Conservation (phyloP, 1,140 invertebrate genomes). For the Euwallacea similis region DNA sequence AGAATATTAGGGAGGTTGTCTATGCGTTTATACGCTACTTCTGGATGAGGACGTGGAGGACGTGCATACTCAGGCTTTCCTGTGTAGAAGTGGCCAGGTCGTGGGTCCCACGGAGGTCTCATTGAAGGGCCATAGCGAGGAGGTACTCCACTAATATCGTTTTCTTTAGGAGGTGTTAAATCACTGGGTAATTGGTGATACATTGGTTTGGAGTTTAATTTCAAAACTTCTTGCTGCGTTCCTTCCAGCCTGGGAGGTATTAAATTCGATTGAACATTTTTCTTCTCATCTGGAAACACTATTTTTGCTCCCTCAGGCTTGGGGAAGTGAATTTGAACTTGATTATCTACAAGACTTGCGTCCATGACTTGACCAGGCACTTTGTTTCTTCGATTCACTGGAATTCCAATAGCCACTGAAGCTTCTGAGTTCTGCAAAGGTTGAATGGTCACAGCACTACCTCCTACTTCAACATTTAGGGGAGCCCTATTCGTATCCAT, state of each 20-base stretch:
- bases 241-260: slow-evolving; percentile 31
- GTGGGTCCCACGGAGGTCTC: slow-evolving; percentile 52
- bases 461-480: slow-evolving; percentile 28
- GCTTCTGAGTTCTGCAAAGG: slow-evolving; percentile 50
- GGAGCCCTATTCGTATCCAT: not conserved
- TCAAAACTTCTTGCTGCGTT: slow-evolving; percentile 45
- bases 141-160: slow-evolving; percentile 35
- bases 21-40: slow-evolving; percentile 50
- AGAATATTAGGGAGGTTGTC: slow-evolving; percentile 67
- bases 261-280: slow-evolving; percentile 23
- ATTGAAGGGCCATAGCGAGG: slow-evolving; percentile 26
- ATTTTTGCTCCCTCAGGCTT: slow-evolving; percentile 45
- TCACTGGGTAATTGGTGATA: slow-evolving; percentile 52
- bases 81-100: slow-evolving; percentile 52
- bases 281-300: slow-evolving; percentile 51
- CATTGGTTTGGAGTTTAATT: slow-evolving; percentile 53
- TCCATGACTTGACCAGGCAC: slow-evolving; percentile 52
- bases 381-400: slow-evolving; percentile 45
- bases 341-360: slow-evolving; percentile 48
- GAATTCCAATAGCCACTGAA: slow-evolving; percentile 51
- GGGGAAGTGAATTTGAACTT: slow-evolving; percentile 45
- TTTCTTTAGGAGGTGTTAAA: slow-evolving; percentile 51
- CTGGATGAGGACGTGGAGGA: slow-evolving; percentile 47
- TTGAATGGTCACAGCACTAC: slow-evolving; percentile 48
- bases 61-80: slow-evolving; percentile 50